Evolutionary conservation across 1,140 invertebrate species (phyloP).

Genomic region (Achroia grisella): DNA sequence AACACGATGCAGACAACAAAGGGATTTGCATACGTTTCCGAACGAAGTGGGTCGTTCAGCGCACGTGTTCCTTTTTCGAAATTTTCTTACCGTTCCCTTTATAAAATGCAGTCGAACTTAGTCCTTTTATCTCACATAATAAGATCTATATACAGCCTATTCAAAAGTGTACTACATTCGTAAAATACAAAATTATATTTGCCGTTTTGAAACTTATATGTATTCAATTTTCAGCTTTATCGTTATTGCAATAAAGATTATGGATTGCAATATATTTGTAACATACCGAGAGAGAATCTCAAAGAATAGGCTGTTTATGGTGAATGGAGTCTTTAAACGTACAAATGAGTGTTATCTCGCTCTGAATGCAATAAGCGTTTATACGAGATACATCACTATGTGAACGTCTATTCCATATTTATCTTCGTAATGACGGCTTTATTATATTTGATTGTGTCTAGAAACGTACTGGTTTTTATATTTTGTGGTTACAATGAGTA

Average conservation of each 20-base stretch:
- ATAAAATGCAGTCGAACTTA: constrained; percentile 3
- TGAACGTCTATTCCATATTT: neutral
- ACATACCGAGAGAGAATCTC: constrained; percentile 16
- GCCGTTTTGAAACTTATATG: constrained; percentile 1
- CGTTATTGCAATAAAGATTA: neutral
- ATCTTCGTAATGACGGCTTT: neutral
- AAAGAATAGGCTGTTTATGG: constrained; percentile 51
- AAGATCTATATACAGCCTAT: constrained; percentile 1
- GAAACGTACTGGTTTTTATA: neutral
- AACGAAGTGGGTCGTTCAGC: constrained; percentile 36
- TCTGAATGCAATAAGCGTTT: constrained; percentile 6
- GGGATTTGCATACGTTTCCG: constrained; percentile 54
- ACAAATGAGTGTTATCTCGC: constrained; percentile 54
- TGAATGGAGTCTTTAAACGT: constrained; percentile 59
- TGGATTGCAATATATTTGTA: neutral
- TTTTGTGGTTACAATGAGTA: no score
- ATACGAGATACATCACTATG: neutral
- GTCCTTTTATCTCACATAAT: neutral
- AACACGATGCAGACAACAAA: constrained; percentile 48
- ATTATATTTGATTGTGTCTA: neutral
- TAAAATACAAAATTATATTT: constrained; percentile 16
- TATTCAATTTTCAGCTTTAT: constrained; percentile 18
- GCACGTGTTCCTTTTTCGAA: constrained; percentile 47
- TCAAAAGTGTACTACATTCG: neutral
- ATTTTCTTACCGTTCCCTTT: constrained; percentile 7